Conservation (phyloP, 2,113 vertebrate genomes). For the Eubucco bourcierii region DNA sequence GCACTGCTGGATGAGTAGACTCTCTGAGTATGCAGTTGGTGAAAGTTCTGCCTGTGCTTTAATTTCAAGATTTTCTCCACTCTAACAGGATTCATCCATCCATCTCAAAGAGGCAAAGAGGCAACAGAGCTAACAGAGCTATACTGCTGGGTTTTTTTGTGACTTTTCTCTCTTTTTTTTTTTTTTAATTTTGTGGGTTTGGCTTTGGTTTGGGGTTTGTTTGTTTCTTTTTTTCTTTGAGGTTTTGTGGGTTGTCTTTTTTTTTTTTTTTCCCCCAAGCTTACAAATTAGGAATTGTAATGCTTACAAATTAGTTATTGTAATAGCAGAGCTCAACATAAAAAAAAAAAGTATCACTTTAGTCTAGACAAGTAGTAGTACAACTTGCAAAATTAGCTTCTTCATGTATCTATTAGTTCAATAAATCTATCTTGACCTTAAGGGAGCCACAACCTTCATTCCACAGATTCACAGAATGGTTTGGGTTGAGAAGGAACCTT, state of each 20-base stretch:
- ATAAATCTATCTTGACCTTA: background rate
- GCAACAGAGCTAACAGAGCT: rapidly evolving
- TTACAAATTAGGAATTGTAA: background rate
- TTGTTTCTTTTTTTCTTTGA: no score
- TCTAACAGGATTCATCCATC: background rate
- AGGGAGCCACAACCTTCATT: background rate
- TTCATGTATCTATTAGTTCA: background rate
- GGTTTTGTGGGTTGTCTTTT: background rate
- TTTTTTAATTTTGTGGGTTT: background rate
- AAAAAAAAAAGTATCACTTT: background rate
- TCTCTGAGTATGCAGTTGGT: background rate
- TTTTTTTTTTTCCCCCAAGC: background rate
- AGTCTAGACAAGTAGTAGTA: background rate
- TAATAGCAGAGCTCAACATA: background rate
- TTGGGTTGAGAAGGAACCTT: no score
- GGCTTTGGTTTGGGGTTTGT: no score
- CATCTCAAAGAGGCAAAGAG: background rate
- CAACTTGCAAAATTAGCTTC: background rate
- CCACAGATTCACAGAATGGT: background rate
- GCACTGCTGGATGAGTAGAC: background rate
- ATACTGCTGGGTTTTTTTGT: background rate
- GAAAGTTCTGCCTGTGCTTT: background rate
- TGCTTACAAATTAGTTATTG: background rate
- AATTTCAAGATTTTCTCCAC: background rate
- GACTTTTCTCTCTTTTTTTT: background rate